These are phyloP conservation scores for Cryptophagus acutangulus DNA, from an alignment of 2,888 invertebrate genomes.

Conservation along the genomic window DNA sequence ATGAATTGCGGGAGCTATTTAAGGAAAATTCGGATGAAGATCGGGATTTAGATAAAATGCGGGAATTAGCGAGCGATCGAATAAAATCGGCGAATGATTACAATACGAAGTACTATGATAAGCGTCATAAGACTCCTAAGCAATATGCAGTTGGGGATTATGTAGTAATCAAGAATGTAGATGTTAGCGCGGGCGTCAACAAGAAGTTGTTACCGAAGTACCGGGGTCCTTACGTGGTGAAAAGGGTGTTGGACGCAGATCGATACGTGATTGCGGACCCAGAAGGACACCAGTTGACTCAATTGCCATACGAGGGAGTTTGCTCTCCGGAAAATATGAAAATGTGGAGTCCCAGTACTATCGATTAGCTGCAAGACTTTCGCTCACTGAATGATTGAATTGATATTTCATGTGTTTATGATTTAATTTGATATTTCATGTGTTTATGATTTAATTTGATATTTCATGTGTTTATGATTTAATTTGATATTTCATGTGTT, in stretches of 20 bases:
- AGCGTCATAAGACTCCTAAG: constrained; percentile 15
- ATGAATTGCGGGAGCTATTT: constrained; percentile 10
- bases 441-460: too few relatives aligned
- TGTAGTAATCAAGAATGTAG: constrained; percentile 23
- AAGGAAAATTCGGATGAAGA: constrained; percentile 1
- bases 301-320: constrained; percentile 18
- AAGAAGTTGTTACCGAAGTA: constrained; percentile 26
- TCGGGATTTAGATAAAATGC: constrained; percentile 2
- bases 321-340: constrained; percentile 8
- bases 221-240: constrained; percentile 23
- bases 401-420: too few relatives aligned
- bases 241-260: constrained; percentile 23
- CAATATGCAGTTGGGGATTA: constrained; percentile 20
- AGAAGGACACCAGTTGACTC: constrained; percentile 21
- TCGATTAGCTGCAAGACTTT: too few relatives aligned
- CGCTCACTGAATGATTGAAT: too few relatives aligned
- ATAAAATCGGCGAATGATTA: constrained; percentile 17
- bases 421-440: too few relatives aligned
- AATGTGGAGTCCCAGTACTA: too few relatives aligned
- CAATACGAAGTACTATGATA: constrained; percentile 17
- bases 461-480: too few relatives aligned
- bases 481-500: too few relatives aligned
- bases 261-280: constrained; percentile 24
- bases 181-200: constrained; percentile 22
- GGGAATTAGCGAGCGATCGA: constrained; percentile 13